These are phyloP conservation scores for Sebastes oblongus DNA, from an alignment of 2,797 vertebrate species.

Conservation along the genomic window DNA sequence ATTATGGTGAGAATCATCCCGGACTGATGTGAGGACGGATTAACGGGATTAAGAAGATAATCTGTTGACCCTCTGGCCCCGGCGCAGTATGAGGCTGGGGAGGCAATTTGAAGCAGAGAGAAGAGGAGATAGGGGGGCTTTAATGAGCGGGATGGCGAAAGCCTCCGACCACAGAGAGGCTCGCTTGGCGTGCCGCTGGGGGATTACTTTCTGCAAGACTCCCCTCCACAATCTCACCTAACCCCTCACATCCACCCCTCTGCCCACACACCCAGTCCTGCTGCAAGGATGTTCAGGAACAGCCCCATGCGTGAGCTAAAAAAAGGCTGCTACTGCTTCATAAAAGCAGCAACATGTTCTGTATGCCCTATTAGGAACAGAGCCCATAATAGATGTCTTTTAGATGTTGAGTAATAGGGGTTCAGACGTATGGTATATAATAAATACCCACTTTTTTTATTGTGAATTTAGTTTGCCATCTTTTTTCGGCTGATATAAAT, in stretches of 20 bases:
- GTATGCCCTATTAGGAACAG: neutral
- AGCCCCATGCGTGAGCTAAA: neutral
- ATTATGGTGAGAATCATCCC: constrained; percentile 79
- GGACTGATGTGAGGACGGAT: constrained; percentile 79
- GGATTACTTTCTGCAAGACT: constrained; percentile 64
- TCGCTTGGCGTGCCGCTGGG: constrained; percentile 39
- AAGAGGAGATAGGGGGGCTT: constrained; percentile 59
- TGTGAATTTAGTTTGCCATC: neutral
- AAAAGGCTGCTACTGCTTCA: neutral
- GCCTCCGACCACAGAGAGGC: constrained; percentile 67
- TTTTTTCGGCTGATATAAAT: neutral
- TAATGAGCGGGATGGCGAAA: constrained; percentile 69
- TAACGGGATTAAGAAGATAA: constrained; percentile 81
- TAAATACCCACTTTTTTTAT: neutral
- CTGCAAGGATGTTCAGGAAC: constrained; percentile 29
- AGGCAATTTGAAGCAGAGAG: constrained; percentile 76
- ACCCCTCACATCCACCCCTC: constrained; percentile 1
- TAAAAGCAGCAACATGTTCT: neutral
- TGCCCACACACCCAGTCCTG: constrained; percentile 28
- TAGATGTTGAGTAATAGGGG: neutral
- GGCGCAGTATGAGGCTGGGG: constrained; percentile 69
- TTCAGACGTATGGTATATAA: neutral
- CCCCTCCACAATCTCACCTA: constrained; percentile 50
- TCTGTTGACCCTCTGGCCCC: constrained; percentile 77
- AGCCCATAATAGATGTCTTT: neutral